Evolutionary conservation across 2,888 invertebrate species (phyloP), one percentile per base, ranked within the genome.

Genomic region (Odontothrips loti): DNA sequence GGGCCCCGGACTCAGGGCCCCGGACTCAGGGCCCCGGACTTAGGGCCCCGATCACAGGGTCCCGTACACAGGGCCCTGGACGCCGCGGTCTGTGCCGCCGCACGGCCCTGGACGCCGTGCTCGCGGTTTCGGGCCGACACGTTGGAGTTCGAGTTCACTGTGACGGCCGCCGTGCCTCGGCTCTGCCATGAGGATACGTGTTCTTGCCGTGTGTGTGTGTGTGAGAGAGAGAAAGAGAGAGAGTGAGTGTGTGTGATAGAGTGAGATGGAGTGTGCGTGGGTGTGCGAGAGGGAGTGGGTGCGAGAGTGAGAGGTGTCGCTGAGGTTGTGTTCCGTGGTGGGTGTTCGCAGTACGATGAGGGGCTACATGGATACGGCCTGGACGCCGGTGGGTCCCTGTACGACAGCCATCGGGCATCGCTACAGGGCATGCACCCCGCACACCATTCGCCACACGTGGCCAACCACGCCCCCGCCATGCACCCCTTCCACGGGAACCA

Each of bases 361-460:
- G 95, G 95, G 91, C 94, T 96, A 91, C 93, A 93, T 89, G 93
- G 93, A 90, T 96, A 96, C 91, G 34, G 34, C 34, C 95, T 95
- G 94, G 95, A 96, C 91, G 87, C 90, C 90, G 85, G 84, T 85
- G 85, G 88, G 86, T 83, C 84, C 86, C 91, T 94, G 90, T 94
- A 94, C 89, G 94, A 94, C 88, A 92, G 91, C 89, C 86, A 85
- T 83, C 85, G 85, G 83, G 34, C 34, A 2, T 85, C 86, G 79
- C 85, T 86, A 80, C 87, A 86, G 84, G 85, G 86, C 83, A 86
- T 87, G 84, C 85, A 82, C 34, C 47, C n/a, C 68, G 81, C 81
- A 90, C 93, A 94, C 90, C 92, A 94, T 88, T 93, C 93, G 87
- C 92, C 94, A 87, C 95, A 94, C 89, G 92, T 94, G 90, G 92